Evolutionary conservation across 1,140 invertebrate genomes (phyloP).

Genomic region (Chironomus tepperi): DNA sequence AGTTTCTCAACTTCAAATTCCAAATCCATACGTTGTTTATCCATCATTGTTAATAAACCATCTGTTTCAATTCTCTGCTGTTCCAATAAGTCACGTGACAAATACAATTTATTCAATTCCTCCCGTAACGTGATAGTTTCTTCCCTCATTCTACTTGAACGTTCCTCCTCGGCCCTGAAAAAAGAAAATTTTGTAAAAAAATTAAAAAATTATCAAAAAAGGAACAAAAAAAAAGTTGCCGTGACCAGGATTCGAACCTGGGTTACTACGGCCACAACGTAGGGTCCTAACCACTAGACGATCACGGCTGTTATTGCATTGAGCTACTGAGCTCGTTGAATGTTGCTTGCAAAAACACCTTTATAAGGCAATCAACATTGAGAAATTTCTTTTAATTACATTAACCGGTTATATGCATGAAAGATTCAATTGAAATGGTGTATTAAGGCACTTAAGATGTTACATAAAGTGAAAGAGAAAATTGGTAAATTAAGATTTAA

Average conservation of each 20-base stretch:
- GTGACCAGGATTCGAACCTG: conserved; percentile 82
- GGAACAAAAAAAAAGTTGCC: conserved; percentile 45
- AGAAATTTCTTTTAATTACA: background rate
- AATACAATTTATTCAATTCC: conserved; percentile 61
- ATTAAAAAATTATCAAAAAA: conserved; percentile 32
- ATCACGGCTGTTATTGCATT: conserved; percentile 58
- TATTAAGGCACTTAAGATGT: no score
- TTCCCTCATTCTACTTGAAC: conserved; percentile 62
- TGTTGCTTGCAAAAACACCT: background rate
- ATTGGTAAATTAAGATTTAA: no score
- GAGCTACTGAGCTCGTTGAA: background rate
- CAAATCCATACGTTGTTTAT: conserved; percentile 67
- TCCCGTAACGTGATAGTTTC: conserved; percentile 63
- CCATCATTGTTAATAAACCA: conserved; percentile 57
- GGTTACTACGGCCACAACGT: conserved; percentile 78
- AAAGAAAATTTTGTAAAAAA: conserved; percentile 27
- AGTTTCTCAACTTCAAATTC: conserved; percentile 65
- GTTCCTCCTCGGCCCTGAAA: conserved; percentile 60
- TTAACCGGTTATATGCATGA: background rate
- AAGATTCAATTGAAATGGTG: background rate
- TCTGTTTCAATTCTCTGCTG: conserved; percentile 71
- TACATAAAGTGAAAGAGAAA: no score
- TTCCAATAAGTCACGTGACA: conserved; percentile 64
- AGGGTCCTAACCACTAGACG: conserved; percentile 86
- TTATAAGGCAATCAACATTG: background rate